Conservation (phyloP, 2,888 invertebrate species). For the Piscicola geometra region DNA sequence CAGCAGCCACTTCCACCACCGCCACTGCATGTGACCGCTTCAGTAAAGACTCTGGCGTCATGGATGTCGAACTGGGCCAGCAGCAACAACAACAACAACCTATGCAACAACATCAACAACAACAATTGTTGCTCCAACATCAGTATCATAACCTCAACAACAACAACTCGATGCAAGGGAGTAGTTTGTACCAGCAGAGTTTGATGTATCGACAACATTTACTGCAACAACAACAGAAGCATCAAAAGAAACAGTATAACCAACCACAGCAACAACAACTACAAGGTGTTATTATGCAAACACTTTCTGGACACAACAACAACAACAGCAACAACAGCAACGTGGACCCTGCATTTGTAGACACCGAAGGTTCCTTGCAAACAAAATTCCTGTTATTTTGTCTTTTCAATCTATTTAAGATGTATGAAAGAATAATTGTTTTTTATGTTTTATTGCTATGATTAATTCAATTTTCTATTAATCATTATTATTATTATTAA, state of each 20-base stretch:
- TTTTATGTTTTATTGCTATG: no score
- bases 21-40: constrained; percentile 61
- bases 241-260: neutral
- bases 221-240: neutral
- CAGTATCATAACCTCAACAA: neutral
- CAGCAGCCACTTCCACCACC: constrained; percentile 57
- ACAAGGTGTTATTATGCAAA: neutral
- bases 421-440: no score
- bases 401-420: neutral
- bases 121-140: constrained; percentile 9
- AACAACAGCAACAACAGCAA: neutral
- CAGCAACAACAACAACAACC: constrained; percentile 12
- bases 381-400: neutral
- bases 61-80: constrained; percentile 57
- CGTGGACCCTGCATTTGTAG: neutral
- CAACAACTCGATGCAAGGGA: neutral
- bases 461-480: no score
- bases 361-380: neutral
- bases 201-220: neutral
- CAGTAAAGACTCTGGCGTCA: constrained; percentile 87
- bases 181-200: neutral
- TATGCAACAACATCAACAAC: neutral
- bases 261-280: constrained; percentile 8
- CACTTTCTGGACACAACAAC: neutral
- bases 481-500: no score